These are phyloP conservation scores for Lipophrys pholis DNA, from an alignment of 2,113 vertebrate genomes.

Conservation along the genomic window DNA sequence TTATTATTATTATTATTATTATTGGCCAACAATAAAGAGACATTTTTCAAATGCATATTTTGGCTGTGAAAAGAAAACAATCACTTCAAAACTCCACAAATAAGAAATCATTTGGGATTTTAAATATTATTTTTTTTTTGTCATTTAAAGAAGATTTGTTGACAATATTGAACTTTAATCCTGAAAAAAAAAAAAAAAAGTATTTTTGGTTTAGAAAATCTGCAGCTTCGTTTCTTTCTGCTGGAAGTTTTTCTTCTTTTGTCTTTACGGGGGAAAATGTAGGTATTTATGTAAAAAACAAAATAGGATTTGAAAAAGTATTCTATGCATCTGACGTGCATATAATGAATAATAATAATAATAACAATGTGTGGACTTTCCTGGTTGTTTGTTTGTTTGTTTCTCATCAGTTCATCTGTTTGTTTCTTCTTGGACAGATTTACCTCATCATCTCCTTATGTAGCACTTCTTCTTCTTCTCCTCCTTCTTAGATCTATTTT, in stretches of 20 bases:
- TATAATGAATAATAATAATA: conserved; percentile 46
- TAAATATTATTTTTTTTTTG: too few species aligned
- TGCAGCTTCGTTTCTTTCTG: conserved; percentile 7
- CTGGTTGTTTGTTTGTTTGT: conserved; percentile 19
- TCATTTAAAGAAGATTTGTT: background rate
- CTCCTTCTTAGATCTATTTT: conserved; percentile 71
- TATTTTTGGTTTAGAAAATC: background rate
- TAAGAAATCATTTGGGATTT: too few species aligned
- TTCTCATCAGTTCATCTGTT: conserved; percentile 46
- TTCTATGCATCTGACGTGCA: conserved; percentile 80
- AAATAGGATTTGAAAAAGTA: conserved; percentile 60
- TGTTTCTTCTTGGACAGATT: conserved; percentile 66
- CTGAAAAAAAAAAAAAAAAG: too few species aligned
- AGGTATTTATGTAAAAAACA: conserved; percentile 78
- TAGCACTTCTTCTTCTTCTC: conserved; percentile 75
- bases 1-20: too few species aligned
- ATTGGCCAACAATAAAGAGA: too few species aligned
- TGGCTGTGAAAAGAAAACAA: too few species aligned
- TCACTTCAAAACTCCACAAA: too few species aligned
- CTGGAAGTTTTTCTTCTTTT: conserved; percentile 33
- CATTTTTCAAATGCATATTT: too few species aligned
- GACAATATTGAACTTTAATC: background rate
- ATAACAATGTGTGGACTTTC: conserved; percentile 36
- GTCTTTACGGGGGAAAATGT: conserved; percentile 43
- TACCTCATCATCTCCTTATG: conserved; percentile 76